Evolutionary conservation across 2,797 vertebrate genomes (phyloP).

Genomic region (Loriculus beryllinus): DNA sequence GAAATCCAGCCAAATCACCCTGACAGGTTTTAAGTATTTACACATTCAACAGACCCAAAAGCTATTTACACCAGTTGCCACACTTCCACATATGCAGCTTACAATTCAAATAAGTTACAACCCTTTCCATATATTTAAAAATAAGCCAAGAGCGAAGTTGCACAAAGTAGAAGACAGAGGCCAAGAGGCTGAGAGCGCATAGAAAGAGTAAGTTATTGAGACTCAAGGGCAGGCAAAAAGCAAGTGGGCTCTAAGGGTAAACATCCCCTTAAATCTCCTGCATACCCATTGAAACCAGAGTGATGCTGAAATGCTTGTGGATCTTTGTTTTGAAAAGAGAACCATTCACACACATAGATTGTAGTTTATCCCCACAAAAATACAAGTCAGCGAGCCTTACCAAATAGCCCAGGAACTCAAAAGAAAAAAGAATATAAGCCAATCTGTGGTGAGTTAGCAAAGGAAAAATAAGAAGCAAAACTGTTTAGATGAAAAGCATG

Average conservation of each 20-base stretch:
- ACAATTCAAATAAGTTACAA: not conserved
- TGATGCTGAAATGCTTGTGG: not conserved
- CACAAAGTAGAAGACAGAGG: not conserved
- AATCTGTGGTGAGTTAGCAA: not conserved
- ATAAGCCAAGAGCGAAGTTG: not conserved
- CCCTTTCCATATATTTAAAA: not conserved
- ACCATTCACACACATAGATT: not conserved
- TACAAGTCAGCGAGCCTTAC: conserved; percentile 5
- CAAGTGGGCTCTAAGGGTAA: not conserved
- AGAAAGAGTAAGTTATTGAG: not conserved
- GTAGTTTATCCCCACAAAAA: not conserved
- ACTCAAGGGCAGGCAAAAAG: not conserved
- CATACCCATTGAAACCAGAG: not conserved
- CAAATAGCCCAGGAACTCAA: not conserved
- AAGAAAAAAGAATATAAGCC: not conserved
- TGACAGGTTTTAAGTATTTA: conserved; percentile 6
- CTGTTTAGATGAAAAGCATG: not conserved
- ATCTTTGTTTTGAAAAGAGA: conserved; percentile 7
- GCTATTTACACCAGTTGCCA: conserved; percentile 7
- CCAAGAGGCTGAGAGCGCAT: not conserved
- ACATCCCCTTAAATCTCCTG: conserved; percentile 4
- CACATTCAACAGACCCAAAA: conserved; percentile 29
- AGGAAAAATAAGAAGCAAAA: not conserved
- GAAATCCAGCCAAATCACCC: conserved; percentile 1
- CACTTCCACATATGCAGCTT: not conserved